Evolutionary conservation across 2,113 vertebrate species (phyloP).

Genomic region (Rhinoderma darwinii): DNA sequence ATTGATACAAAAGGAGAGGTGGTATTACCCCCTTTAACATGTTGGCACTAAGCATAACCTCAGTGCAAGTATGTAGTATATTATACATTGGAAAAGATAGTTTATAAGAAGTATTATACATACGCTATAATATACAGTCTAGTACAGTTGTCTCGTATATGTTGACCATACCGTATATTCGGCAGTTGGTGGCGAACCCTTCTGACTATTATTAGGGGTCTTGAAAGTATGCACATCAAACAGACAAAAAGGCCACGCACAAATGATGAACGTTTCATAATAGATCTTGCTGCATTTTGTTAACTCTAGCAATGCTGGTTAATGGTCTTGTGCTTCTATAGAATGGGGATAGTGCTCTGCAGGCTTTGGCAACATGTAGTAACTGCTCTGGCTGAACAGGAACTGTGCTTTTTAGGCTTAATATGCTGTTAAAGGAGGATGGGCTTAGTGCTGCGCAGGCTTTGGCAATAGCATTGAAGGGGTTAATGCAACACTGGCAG

Average conservation of each 20-base stretch:
- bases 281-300: background rate
- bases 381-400: conserved; percentile 26
- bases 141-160: no score
- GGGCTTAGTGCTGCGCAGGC: conserved; percentile 2
- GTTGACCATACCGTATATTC: no score
- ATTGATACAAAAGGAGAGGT: no score
- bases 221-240: background rate
- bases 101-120: no score
- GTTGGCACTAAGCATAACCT: no score
- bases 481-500: background rate
- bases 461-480: background rate
- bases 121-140: no score
- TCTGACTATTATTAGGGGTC: background rate
- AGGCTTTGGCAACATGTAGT: background rate
- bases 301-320: background rate
- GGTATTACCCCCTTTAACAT: no score
- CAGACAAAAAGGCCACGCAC: background rate
- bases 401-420: background rate
- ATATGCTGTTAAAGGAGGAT: background rate
- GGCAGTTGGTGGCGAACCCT: background rate
- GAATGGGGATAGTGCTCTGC: background rate
- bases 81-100: no score
- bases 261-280: background rate
- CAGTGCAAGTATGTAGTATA: no score
- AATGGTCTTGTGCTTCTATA: background rate